Evolutionary conservation across 2,888 invertebrate genomes (phyloP), one percentile per base, ranked within the genome.

Genomic region (Drosophila cognata): DNA sequence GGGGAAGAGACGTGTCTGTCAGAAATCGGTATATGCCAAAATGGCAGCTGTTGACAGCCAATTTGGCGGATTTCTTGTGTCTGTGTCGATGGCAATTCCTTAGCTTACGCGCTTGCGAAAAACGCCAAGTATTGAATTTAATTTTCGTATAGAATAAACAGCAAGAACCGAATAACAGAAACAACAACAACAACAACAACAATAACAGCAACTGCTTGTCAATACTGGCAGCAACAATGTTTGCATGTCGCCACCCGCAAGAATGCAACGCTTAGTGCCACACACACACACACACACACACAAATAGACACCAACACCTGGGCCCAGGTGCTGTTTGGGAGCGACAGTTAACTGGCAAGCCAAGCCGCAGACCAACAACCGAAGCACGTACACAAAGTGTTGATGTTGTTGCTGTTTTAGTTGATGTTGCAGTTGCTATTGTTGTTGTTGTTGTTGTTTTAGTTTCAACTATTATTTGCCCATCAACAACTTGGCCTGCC

Each of bases 401-500:
- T 71, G 58, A 51, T 61, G 52, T 46, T 71, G 55, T 60, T 68
- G 52, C n/a, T 66, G 21, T 60, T 50, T 10, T 18, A 10, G 28
- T 28, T 28, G 25, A 6, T 74, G 69, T 61, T 70, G 33, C 38
- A 43, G 55, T 29, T 67, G 25, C 5, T 59, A 57, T 35, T 63
- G 58, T 46, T 69, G 61, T 51, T 66, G 52, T 36, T 60, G 58
- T 18, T 58, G 56, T 66, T 74, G 69, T 48, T 82, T 77, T 78
- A 81, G 84, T 82, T 85, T 82, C 79, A 78, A 81, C 88, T 89
- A 87, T 87, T 87, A 89, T 87, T 89, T 89, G 85, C 79, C 73
- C 87, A 88, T 89, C 87, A 89, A 85, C 85, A 88, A 83, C 88
- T 85, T 85, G 75, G 85, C 74, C 78, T 74, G 77, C 72, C 78